Evolutionary conservation across 1,140 invertebrate species (phyloP).

Genomic region (Physella acuta): DNA sequence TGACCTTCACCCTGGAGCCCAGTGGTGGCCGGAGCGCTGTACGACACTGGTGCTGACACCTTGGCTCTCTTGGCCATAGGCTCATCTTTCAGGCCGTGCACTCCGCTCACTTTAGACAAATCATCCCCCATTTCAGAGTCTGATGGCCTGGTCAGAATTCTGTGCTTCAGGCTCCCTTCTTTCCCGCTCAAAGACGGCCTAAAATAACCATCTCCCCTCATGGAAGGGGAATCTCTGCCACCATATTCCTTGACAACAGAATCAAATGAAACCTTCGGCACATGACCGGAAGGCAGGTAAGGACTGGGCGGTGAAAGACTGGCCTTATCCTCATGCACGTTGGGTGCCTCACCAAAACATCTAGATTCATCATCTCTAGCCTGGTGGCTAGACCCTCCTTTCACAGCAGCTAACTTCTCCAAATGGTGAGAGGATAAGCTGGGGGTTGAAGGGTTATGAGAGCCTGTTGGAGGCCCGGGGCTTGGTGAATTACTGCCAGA

Average conservation of each 20-base stretch:
- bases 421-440: constrained; percentile 17
- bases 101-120: constrained; percentile 7
- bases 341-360: constrained; percentile 2
- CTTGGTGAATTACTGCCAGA: constrained; percentile 22
- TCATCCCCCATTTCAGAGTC: constrained; percentile 35
- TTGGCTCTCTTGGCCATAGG: constrained; percentile 44
- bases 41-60: constrained; percentile 6
- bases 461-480: constrained; percentile 3
- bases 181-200: constrained; percentile 47
- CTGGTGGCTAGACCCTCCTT: constrained; percentile 7
- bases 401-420: constrained; percentile 21
- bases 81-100: constrained; percentile 31
- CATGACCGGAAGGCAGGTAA: constrained; percentile 10
- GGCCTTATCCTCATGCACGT: neutral
- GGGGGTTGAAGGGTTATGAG: constrained; percentile 14
- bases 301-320: constrained; percentile 1
- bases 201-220: constrained; percentile 5
- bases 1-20: neutral
- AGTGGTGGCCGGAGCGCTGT: neutral
- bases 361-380: constrained; percentile 18
- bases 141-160: constrained; percentile 56
- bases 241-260: constrained; percentile 26
- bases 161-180: constrained; percentile 59
- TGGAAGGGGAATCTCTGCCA: constrained; percentile 18
- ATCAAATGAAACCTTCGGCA: constrained; percentile 24